Evolutionary conservation across 2,888 invertebrate species (phyloP), one percentile per base, ranked within the genome.

Genomic region (Magallana nippona): DNA sequence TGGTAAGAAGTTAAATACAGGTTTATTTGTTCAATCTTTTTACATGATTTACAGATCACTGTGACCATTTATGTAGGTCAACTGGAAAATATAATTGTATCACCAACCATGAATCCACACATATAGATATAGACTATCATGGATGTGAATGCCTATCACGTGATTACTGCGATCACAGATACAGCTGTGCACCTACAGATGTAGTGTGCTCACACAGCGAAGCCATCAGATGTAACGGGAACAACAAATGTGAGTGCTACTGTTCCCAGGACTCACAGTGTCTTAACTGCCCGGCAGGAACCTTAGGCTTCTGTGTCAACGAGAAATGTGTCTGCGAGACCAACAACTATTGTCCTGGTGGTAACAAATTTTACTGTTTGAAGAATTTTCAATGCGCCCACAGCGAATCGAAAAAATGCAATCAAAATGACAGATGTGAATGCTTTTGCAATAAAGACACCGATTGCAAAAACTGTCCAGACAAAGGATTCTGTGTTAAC

Each of bases 181-280:
- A 71, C 71, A 22, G 2, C 5, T 71, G 71, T 27, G 15, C 13
- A 13, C 32, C 71, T 15, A 13, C 32, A 10, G 27, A 71, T 44
- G 44, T 44, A 44, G 44, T 8, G 11, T 71, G 71, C 32, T 32
- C 32, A 32, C 71, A 71, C 32, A 71, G 32, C 22, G 71, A 71
- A 71, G 15, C 2, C 2, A 71, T 32, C 13, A 71, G 71, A 13
- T 71, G 71, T 15, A 71, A 27, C 5, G 13, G 27, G 1, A 22
- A 71, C 22, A 71, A 71, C 5, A 71, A 71, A 71, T 71, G 71
- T 13, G 71, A 71, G 13, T 71, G 71, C 3, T 71, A 71, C 22
- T 71, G 71, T 32, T 27, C 13, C 1, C 71, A 11, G 1, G 71
- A 71, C 27, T 32, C 32, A 13, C 71, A 71, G 11, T 71, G 71